Evolutionary conservation across 2,888 invertebrate genomes (phyloP), one percentile per base, ranked within the genome.

Genomic region (Leptarthrus brevirostris): DNA sequence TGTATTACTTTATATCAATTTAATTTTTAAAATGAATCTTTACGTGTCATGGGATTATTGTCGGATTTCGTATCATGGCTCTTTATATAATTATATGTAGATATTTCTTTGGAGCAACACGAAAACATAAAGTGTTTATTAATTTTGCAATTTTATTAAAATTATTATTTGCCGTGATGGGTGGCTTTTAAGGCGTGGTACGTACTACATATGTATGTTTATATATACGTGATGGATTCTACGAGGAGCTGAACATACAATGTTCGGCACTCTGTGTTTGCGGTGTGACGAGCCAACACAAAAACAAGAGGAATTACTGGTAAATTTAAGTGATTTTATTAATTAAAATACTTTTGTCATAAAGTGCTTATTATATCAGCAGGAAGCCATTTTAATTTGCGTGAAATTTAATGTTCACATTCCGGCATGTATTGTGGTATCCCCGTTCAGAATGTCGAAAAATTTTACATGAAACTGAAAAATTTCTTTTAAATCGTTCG

Each of bases 301-400:
- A 58, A 58, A 34, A 18, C 30, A n/a, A 16, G 61, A 20, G 10
- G 30, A 61, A 40, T 20, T 18, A 14, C 34, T 20, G 20, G 61
- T 20, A 61, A 61, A 61, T 36, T 61, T 18, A 61, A 61, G 36
- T 61, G 61, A 36, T 61, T 61, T 61, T 61, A 61, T 61, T 61
- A 61, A 61, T 61, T 61, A 61, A 61, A 61, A 61, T 61, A 40
- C 61, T 61, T 61, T 61, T 61, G 61, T 61, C 36, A 61, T 61
- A 61, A 61, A 61, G 40, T 36, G 61, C 61, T 61, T 61, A 61
- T 61, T 61, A 61, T 61, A 61, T 61, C 36, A 40, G 40, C 20
- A 34, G 20, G 61, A 61, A 18, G 36, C 40, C 34, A 61, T 61
- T 61, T 61, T 61, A 40, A 40, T 61, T 61, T 61, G 40, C 3